A percentile compares a stretch with the other conserved stretches of the same genome.
Evolutionary conservation across 92 coral and sea anemone species (phyloP).

Genomic region (Porites divaricata): DNA sequence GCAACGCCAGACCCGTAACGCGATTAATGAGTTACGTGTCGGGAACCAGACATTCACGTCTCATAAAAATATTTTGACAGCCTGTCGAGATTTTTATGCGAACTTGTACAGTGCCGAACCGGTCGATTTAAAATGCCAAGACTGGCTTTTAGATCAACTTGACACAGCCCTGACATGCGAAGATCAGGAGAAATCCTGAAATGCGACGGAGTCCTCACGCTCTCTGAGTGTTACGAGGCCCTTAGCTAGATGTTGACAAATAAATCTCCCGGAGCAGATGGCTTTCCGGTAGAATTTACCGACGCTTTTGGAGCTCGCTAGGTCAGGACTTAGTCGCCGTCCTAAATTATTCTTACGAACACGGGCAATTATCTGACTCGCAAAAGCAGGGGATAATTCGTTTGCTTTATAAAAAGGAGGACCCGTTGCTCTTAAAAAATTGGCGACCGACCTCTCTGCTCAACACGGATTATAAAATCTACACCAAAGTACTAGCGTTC

Average conservation of each 20-base stretch:
- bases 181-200: not conserved
- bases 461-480: constrained; percentile 26
- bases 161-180: not conserved
- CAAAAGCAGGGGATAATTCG: constrained; percentile 11
- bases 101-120: constrained; percentile 17
- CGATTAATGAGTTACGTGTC: too few relatives aligned
- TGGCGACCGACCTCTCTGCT: constrained; percentile 15
- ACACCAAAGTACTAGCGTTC: constrained; percentile 20
- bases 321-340: not conserved
- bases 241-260: not conserved
- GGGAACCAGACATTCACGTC: too few relatives aligned
- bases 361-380: constrained; percentile 3
- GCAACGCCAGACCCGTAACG: too few relatives aligned
- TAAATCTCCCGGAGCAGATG: constrained; percentile 7
- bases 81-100: too few relatives aligned
- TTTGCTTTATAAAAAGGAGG: constrained; percentile 24
- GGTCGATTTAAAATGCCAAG: constrained; percentile 6
- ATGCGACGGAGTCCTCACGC: constrained; percentile 3
- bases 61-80: too few relatives aligned
- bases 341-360: not conserved
- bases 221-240: constrained; percentile 14
- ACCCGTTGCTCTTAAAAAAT: constrained; percentile 7
- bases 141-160: constrained; percentile 33
- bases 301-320: constrained; percentile 20
- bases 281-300: not conserved